Base-by-base conservation (phyloP, 2,797 vertebrate species). In the Acrossocheilus fasciatus region DNA sequence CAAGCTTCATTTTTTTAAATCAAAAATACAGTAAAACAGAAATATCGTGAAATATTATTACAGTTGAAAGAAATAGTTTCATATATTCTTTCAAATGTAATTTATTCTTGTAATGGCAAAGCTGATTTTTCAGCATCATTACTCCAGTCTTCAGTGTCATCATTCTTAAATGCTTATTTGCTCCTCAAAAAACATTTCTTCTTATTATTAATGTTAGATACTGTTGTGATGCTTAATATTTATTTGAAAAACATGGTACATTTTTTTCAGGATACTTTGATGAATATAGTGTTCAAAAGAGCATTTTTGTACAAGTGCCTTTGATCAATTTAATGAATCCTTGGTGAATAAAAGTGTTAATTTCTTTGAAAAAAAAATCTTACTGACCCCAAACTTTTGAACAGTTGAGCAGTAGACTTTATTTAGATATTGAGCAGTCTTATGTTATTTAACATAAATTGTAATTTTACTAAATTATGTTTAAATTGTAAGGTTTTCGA, bases 131-230 rank as follows among this genome's bases (percentile, higher is more conserved):
- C 10, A 43, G 17, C 5, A 70, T 36, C 14, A 15, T 62, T 11
- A 26, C 59, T 23, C 72, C 73, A 73, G n/a, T 43, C 10, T 72
- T 26, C 14, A 72, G 43, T 72, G 11, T 74, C 72, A 75, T 77
- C 6, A 57, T 57, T 54, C 50, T 76, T 23, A 23, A 54, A 54
- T 76, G 17, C 17, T 20, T 17, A 36, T 76, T 76, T 76, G 47
- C 30, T 14, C 4, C 41, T 45, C 0, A 43, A 72, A n/a, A 43
- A 72, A 23, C 2, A 14, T 5, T 9, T 7, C 6, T 43, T 72
- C 6, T 43, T 72, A 45, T 41, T 12, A 6, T 74, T 15, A 50
- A 50, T 73, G 26, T 11, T 75, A 34, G 34, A 52, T 12, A 76
- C 45, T 18, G 15, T 18, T 50, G 50, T 52, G 9, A 47, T 6